Conservation (phyloP, 1,140 invertebrate species). For the Lepeophtheirus salmonis region DNA sequence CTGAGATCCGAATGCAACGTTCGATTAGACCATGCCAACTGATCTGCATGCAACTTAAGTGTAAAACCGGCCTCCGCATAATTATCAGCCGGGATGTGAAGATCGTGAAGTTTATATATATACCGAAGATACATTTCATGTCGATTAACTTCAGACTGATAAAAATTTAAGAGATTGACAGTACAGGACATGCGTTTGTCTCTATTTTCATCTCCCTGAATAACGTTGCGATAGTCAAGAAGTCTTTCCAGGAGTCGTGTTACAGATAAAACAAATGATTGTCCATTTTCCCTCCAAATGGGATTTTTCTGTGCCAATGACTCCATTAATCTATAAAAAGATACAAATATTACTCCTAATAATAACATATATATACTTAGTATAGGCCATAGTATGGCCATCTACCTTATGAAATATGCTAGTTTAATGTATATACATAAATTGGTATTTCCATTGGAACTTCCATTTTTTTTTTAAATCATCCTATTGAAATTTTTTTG, state of each 20-base stretch:
- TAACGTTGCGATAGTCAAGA: slow-evolving; percentile 75
- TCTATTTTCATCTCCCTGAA: slow-evolving; percentile 72
- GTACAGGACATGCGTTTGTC: slow-evolving; percentile 92
- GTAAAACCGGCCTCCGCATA: slow-evolving; percentile 90
- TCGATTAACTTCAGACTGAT: slow-evolving; percentile 79
- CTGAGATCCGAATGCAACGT: slow-evolving; percentile 34
- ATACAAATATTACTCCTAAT: too few species aligned
- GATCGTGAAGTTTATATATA: slow-evolving; percentile 84
- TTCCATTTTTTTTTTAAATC: too few species aligned
- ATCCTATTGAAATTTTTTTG: too few species aligned
- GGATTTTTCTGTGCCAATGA: slow-evolving; percentile 64
- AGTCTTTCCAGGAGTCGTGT: slow-evolving; percentile 66
- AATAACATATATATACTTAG: too few species aligned
- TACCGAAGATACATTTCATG: slow-evolving; percentile 92
- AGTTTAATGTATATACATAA: too few species aligned
- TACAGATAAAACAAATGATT: slow-evolving; percentile 73
- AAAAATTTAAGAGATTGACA: slow-evolving; percentile 88
- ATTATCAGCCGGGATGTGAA: slow-evolving; percentile 81
- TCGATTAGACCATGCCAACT: slow-evolving; percentile 63
- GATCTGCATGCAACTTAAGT: slow-evolving; percentile 75
- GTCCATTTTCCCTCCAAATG: slow-evolving; percentile 69
- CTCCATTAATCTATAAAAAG: slow-evolving; percentile 54
- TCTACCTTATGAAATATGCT: too few species aligned
- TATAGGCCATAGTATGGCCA: too few species aligned
- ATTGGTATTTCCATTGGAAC: too few species aligned